A percentile compares a stretch with the other conserved stretches of the same genome.
These are phyloP conservation scores for Ostrea denselamellosa DNA, from an alignment of 1,140 invertebrate genomes.

Conservation along the genomic window DNA sequence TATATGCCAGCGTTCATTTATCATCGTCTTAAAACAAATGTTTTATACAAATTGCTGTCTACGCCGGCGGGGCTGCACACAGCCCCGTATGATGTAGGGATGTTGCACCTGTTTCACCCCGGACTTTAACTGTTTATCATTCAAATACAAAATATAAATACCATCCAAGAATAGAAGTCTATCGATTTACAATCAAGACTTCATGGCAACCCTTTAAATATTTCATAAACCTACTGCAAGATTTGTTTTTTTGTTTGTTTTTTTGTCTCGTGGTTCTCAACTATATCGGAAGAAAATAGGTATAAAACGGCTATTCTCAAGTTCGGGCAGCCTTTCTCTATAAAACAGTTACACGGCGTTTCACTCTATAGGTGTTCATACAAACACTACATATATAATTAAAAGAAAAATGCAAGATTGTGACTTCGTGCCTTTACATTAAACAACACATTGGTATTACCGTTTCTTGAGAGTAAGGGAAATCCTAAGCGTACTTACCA, in stretches of 20 bases:
- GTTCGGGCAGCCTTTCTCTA: too few species aligned
- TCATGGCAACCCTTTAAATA: conserved; percentile 35
- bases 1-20: not conserved
- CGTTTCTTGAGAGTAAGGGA: too few species aligned
- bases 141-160: conserved; percentile 19
- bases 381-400: too few species aligned
- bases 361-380: too few species aligned
- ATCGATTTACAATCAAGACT: conserved; percentile 34
- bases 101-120: not conserved
- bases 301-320: too few species aligned
- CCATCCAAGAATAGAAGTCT: not conserved
- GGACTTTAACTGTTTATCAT: not conserved
- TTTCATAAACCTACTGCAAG: conserved; percentile 14
- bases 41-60: not conserved
- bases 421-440: too few species aligned
- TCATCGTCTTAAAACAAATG: conserved; percentile 10
- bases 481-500: conserved; percentile 52
- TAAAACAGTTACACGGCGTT: too few species aligned
- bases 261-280: not conserved
- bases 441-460: too few species aligned
- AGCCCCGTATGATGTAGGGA: too few species aligned
- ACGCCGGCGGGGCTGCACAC: too few species aligned
- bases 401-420: too few species aligned
- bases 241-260: not conserved
- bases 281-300: too few species aligned